Conservation (phyloP, 2,888 invertebrate species). For the Digitonthophagus gazella region DNA sequence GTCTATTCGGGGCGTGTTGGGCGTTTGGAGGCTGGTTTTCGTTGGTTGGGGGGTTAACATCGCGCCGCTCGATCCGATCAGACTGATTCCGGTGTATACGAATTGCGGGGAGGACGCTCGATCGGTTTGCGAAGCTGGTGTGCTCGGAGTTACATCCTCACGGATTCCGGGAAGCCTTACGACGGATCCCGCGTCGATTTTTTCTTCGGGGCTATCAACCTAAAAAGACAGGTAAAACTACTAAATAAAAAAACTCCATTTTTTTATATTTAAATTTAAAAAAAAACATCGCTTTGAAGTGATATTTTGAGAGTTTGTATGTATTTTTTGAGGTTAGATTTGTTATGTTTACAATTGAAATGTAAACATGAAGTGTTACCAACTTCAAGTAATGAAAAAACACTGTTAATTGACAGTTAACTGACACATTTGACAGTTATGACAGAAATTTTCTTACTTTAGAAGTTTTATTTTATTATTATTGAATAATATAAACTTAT, state of each 20-base stretch:
- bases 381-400: too few species aligned
- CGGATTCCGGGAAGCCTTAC: conserved; percentile 58
- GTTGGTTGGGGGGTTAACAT: conserved; percentile 38
- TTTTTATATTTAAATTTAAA: too few species aligned
- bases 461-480: too few species aligned
- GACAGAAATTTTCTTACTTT: too few species aligned
- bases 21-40: conserved; percentile 56
- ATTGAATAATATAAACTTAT: too few species aligned
- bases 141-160: conserved; percentile 52
- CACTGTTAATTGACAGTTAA: too few species aligned
- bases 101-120: conserved; percentile 30
- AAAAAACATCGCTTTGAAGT: too few species aligned
- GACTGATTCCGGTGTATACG: conserved; percentile 44
- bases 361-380: too few species aligned
- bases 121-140: conserved; percentile 32
- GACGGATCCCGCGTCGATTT: conserved; percentile 50
- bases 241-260: conserved; percentile 5
- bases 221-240: too few species aligned
- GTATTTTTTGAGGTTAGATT: neutral
- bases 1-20: conserved; percentile 81
- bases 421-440: too few species aligned
- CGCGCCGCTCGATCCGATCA: conserved; percentile 40
- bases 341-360: conserved; percentile 4
- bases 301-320: too few species aligned
- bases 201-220: conserved; percentile 60